A percentile compares a stretch with the other conserved stretches of the same genome.
phyloP scores from a whole-genome alignment of 2,113 vertebrate species.

The Misgurnus mizolepis region DNA sequence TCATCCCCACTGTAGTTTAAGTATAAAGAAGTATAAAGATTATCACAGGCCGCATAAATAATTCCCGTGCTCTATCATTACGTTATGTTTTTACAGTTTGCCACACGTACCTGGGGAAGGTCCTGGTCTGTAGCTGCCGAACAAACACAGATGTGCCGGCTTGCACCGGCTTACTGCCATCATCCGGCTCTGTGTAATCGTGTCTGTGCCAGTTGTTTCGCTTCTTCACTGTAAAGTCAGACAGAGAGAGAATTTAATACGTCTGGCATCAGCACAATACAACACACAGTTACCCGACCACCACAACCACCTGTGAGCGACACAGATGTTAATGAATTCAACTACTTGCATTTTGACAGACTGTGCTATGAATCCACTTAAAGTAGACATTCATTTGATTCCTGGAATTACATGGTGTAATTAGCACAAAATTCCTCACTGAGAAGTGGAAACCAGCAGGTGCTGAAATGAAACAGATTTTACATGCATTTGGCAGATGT shows the following conservation, averaged over 20 bases:
- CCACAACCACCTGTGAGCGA: neutral
- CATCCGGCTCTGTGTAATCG: constrained; percentile 91
- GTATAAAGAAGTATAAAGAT: neutral
- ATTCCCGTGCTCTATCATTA: too few species aligned
- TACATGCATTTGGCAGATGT: neutral
- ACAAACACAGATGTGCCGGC: constrained; percentile 92
- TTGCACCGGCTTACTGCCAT: constrained; percentile 89
- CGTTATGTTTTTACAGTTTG: neutral
- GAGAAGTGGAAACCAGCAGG: neutral
- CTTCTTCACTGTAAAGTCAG: constrained; percentile 85
- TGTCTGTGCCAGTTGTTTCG: constrained; percentile 96
- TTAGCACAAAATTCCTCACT: constrained; percentile 34
- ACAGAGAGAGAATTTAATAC: neutral
- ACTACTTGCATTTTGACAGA: constrained; percentile 24
- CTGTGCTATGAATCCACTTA: constrained; percentile 2
- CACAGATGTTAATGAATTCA: neutral
- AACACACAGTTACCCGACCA: neutral
- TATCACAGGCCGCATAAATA: neutral
- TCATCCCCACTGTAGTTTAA: constrained; percentile 85
- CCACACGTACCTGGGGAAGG: constrained; percentile 84
- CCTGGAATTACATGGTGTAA: constrained; percentile 43
- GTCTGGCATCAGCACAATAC: constrained; percentile 1
- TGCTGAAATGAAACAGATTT: neutral
- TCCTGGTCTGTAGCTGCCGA: constrained; percentile 82
- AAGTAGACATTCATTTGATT: constrained; percentile 3